Evolutionary conservation across 2,113 vertebrate genomes (phyloP).

Genomic region (Tupaia chinensis): DNA sequence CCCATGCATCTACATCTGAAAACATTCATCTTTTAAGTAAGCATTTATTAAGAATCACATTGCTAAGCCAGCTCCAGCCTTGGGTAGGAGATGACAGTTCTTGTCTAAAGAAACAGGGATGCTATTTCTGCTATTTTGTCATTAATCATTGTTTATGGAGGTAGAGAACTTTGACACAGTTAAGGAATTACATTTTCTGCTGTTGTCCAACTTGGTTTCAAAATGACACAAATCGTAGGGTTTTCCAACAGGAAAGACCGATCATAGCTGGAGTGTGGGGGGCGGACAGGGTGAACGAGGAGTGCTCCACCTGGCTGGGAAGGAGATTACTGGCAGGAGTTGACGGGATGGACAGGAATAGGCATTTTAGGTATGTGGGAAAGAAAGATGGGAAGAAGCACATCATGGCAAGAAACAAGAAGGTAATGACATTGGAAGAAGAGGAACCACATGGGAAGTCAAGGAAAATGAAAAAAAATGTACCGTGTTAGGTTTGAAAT

Average conservation of each 20-base stretch:
- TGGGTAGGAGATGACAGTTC: neutral
- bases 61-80: neutral
- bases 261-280: neutral
- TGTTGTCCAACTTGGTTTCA: slow-evolving; percentile 21
- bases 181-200: neutral
- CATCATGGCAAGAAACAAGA: neutral
- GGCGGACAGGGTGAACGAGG: neutral
- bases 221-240: neutral
- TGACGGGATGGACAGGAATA: neutral
- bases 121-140: neutral
- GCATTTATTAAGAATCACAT: neutral
- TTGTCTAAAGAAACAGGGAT: neutral
- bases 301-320: neutral
- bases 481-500: neutral
- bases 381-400: neutral
- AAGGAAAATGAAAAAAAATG: neutral
- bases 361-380: neutral
- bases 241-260: neutral
- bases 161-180: neutral
- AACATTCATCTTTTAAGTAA: slow-evolving; percentile 44
- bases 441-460: neutral
- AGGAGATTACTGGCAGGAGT: neutral
- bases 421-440: neutral
- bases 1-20: neutral
- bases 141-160: neutral